Percentiles rank a stretch among this genome's conserved stretches.
phyloP scores from a whole-genome alignment of 2,797 vertebrate species.

The Sebastes umbrosus region DNA sequence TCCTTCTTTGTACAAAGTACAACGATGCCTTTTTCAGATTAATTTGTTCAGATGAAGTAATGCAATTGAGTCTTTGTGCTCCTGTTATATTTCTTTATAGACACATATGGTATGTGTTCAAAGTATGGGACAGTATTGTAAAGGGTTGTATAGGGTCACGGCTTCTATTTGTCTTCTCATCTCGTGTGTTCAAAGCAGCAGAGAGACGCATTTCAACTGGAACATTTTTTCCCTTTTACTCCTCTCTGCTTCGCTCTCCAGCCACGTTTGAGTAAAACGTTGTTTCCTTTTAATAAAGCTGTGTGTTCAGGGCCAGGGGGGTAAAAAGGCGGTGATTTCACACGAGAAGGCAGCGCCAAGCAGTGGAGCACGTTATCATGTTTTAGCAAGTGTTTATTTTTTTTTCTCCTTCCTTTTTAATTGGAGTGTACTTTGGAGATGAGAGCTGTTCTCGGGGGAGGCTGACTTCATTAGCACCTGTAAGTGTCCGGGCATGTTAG shows the following conservation, averaged over 20 bases:
- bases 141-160: not conserved
- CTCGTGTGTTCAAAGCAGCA: not conserved
- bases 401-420: constrained; percentile 36
- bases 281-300: constrained; percentile 20
- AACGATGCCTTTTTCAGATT: not conserved
- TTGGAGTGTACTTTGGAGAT: constrained; percentile 65
- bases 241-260: not conserved
- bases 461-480: constrained; percentile 64
- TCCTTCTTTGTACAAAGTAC: not conserved
- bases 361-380: constrained; percentile 10
- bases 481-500: constrained; percentile 44
- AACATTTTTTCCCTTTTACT: not conserved
- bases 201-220: not conserved
- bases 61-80: not conserved
- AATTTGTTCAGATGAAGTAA: not conserved
- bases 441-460: constrained; percentile 46
- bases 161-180: not conserved
- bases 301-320: not conserved
- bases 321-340: not conserved
- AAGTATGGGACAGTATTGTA: not conserved
- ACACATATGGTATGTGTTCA: not conserved
- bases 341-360: constrained; percentile 1
- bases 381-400: constrained; percentile 47
- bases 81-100: not conserved
- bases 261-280: not conserved